phyloP scores from a whole-genome alignment of 2,888 invertebrate species.

The Globia sparganii region DNA sequence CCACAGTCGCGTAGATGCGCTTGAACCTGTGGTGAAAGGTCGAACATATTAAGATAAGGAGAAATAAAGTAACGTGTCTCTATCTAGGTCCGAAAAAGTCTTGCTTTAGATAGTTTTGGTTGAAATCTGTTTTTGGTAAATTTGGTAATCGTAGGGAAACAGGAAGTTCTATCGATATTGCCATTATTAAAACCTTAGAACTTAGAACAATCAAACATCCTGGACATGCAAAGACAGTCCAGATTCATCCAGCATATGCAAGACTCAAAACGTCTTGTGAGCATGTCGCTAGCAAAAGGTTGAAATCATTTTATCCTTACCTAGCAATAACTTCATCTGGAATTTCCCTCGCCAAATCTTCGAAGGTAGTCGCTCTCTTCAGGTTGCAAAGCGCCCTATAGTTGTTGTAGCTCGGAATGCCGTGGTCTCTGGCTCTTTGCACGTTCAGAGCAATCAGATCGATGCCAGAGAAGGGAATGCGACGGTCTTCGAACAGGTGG shows the following conservation, averaged over 20 bases:
- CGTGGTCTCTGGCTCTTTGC: conserved; percentile 96
- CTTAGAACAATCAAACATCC: background rate
- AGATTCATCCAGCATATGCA: background rate
- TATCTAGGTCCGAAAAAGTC: background rate
- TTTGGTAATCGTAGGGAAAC: background rate
- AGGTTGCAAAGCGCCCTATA: conserved; percentile 97
- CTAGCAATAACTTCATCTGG: conserved; percentile 95
- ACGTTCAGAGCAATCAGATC: conserved; percentile 98
- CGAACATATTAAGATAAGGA: background rate
- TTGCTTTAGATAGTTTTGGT: background rate
- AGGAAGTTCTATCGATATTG: background rate
- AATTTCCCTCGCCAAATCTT: conserved; percentile 96
- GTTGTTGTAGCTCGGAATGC: conserved; percentile 96
- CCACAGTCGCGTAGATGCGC: conserved; percentile 96
- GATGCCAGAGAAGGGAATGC: conserved; percentile 97
- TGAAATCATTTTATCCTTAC: conserved; percentile 62
- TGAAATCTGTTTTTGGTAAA: background rate
- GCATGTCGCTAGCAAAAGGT: background rate
- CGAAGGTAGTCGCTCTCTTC: conserved; percentile 95
- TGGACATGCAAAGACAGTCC: background rate
- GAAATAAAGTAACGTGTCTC: background rate
- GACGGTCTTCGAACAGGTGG: conserved; percentile 97
- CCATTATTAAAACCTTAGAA: background rate
- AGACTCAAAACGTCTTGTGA: background rate
- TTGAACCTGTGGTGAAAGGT: conserved; percentile 89